Percentiles rank a stretch among this genome's conserved stretches.
Conservation (phyloP, 1,140 invertebrate genomes). For the Drosophila asahinai region DNA sequence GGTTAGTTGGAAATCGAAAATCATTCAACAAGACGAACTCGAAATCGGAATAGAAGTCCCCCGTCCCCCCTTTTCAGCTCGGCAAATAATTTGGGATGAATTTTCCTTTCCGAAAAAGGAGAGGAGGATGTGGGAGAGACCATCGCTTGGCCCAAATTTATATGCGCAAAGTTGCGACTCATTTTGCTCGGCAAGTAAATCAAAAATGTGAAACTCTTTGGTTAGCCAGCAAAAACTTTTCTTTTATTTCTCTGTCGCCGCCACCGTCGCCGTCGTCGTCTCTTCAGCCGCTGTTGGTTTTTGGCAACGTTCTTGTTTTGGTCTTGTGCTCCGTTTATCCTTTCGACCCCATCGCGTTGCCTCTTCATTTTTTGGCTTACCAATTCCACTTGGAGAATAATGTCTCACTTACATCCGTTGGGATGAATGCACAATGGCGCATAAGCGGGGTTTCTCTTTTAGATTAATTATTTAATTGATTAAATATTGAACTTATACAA, state of each 20-base stretch:
- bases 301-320: conserved; percentile 42
- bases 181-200: conserved; percentile 59
- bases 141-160: conserved; percentile 64
- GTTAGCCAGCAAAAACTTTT: conserved; percentile 63
- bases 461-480: no score
- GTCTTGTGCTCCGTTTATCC: conserved; percentile 24
- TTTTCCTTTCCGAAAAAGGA: neutral
- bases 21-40: conserved; percentile 22
- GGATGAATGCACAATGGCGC: neutral
- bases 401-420: neutral
- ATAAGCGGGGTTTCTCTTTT: no score
- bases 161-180: conserved; percentile 70
- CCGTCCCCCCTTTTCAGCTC: neutral
- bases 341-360: conserved; percentile 19
- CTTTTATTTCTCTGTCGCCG: conserved; percentile 26
- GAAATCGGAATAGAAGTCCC: neutral
- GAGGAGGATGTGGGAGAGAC: conserved; percentile 8
- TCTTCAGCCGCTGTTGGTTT: conserved; percentile 26
- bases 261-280: neutral
- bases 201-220: conserved; percentile 75
- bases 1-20: conserved; percentile 41
- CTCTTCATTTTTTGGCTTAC: neutral
- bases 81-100: conserved; percentile 1
- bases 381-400: conserved; percentile 12
- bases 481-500: no score